Percentiles rank a stretch among this genome's conserved stretches.
Conservation (phyloP, 1,140 invertebrate genomes). For the Doryteuthis pealeii region DNA sequence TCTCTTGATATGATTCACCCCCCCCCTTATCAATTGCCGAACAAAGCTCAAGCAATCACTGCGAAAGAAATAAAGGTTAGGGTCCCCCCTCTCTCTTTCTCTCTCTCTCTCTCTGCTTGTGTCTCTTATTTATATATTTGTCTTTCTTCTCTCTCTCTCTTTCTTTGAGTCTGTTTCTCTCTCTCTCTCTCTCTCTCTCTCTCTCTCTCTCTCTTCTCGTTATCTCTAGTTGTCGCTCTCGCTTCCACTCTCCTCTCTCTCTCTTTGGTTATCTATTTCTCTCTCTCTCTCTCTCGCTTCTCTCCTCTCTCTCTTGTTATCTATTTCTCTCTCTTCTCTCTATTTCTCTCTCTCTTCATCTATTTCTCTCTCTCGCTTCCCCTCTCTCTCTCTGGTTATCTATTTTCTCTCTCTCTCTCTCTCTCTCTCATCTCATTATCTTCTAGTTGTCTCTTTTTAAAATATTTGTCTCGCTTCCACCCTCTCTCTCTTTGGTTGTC, state of each 20-base stretch:
- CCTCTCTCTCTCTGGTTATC: not conserved
- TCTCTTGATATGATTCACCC: too few species aligned
- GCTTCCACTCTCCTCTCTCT: not conserved
- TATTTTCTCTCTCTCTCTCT: not conserved
- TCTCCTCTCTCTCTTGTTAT: not conserved
- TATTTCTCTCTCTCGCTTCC: not conserved
- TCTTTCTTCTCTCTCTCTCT: not conserved
- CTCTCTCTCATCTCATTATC: not conserved
- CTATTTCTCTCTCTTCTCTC: not conserved
- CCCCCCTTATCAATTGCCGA: too few species aligned
- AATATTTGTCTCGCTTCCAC: not conserved
- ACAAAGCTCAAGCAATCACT: too few species aligned
- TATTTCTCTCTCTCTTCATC: not conserved
- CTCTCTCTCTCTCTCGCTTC: not conserved
- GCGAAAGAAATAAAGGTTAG: too few species aligned
- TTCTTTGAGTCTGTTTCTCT: not conserved
- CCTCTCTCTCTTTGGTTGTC: too few species aligned
- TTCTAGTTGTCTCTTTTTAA: not conserved
- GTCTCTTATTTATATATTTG: not conserved
- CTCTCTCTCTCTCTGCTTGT: not conserved
- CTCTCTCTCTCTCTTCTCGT: not conserved
- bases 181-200: not conserved
- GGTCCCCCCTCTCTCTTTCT: too few species aligned
- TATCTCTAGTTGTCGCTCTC: not conserved
- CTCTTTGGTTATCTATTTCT: not conserved